Evolutionary conservation across 2,888 invertebrate genomes (phyloP), one percentile per base, ranked within the genome.

Genomic region (Clusia tigrina): DNA sequence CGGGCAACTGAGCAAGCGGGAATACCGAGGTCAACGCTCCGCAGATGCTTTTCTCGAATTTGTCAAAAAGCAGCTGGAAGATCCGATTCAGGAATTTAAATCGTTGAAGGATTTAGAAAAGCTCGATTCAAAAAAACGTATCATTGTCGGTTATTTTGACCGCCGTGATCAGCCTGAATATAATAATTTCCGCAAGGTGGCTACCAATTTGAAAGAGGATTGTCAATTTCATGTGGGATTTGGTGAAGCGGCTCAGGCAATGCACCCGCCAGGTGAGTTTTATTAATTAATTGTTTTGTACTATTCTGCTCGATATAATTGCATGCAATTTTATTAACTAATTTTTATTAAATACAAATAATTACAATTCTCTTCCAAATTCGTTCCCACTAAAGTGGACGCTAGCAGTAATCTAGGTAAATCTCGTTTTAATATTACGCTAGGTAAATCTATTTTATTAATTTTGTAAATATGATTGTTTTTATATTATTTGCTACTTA

Each of bases 201-300:
- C 98, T 0, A 90, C 90, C 5, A 92, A 92, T 78, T 86, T 98
- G 9, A 93, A 98, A 79, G 96, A 99, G 78, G 98, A 99, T 78
- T 99, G 99, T 79, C 88, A 91, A 67, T 99, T 99, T 81, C 92
- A 94, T 83, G 93, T 90, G 75, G 96, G 95, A 1, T 92, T 96
- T 84, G 98, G 96, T 15, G 91, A 92, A 67, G 89, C 89, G 1
- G 90, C 91, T 20, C 86, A 87, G 70, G 89, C 90, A 71, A 94
- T 95, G 94, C 95, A 95, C 85, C 95, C 95, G 17, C 89, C 91
- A 71, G 89, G 90, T 90, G 85, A 80, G 77, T 67, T n/a, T n/a
- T n/a, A n/a, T n/a, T n/a, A 26, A 6, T 37, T 38, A 1, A 15
- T n/a, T 37, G 24, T 37, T 18, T 20, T 22, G 53, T 20, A 54